Conservation (phyloP, 2,888 invertebrate species). For the Hydraecia micacea region DNA sequence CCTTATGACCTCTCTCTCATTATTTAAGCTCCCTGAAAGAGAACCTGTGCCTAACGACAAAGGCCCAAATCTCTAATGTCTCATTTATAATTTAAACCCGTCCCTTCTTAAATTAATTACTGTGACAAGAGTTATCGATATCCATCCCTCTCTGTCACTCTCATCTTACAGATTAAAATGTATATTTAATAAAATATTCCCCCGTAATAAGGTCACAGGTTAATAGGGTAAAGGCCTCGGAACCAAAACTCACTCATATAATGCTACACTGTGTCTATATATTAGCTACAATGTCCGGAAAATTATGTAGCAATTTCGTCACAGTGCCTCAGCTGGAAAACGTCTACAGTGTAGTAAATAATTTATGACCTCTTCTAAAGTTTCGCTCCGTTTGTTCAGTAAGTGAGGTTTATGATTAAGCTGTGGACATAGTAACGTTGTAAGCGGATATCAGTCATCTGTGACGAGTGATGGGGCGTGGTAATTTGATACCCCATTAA, state of each 20-base stretch:
- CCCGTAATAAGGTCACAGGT: constrained; percentile 78
- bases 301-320: constrained; percentile 30
- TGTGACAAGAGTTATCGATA: constrained; percentile 67
- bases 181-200: constrained; percentile 66
- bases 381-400: constrained; percentile 59
- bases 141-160: constrained; percentile 65
- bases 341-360: constrained; percentile 52
- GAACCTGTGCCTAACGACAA: constrained; percentile 49
- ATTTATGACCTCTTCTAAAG: constrained; percentile 64
- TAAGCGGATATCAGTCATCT: constrained; percentile 50
- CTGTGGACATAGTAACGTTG: constrained; percentile 49
- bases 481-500: constrained; percentile 38
- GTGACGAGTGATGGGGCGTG: constrained; percentile 25
- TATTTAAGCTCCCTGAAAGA: constrained; percentile 54
- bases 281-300: constrained; percentile 11
- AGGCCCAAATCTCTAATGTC: constrained; percentile 54
- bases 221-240: constrained; percentile 73
- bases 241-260: constrained; percentile 51
- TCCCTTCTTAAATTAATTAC: constrained; percentile 69
- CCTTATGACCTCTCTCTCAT: constrained; percentile 52
- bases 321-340: constrained; percentile 55
- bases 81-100: constrained; percentile 64
- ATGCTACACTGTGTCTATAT: constrained; percentile 32
- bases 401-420: constrained; percentile 63
- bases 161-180: constrained; percentile 69